phyloP scores from a whole-genome alignment of 2,113 vertebrate species.

The Rissa tridactyla region DNA sequence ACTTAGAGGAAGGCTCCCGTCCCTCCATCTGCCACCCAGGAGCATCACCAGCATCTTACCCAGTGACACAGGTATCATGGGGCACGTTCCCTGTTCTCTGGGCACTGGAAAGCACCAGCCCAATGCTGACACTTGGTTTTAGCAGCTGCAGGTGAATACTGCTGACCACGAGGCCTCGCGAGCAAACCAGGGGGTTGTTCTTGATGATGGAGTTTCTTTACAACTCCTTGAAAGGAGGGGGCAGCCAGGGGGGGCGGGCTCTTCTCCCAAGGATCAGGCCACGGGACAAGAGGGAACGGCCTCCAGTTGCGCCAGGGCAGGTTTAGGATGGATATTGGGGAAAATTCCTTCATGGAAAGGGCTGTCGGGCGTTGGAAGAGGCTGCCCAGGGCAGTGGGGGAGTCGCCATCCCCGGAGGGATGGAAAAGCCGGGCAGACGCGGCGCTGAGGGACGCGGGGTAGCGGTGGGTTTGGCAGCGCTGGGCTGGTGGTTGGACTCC shows the following conservation, averaged over 20 bases:
- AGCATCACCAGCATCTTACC: background rate
- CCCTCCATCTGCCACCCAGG: background rate
- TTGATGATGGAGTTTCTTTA: background rate
- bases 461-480: background rate
- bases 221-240: background rate
- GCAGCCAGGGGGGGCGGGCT: background rate
- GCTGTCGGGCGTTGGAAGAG: background rate
- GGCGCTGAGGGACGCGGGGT: background rate
- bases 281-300: background rate
- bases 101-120: background rate
- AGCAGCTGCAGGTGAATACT: background rate
- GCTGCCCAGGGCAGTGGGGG: background rate
- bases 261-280: background rate
- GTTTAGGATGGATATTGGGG: background rate
- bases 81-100: background rate
- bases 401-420: too few species aligned
- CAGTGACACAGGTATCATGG: background rate
- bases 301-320: background rate
- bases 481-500: background rate
- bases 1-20: background rate
- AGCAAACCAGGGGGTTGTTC: background rate
- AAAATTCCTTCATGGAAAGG: background rate
- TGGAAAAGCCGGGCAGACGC: background rate
- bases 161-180: background rate
- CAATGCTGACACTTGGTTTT: background rate